These are phyloP conservation scores for Ptychoptera albimana DNA, from an alignment of 2,888 invertebrate genomes.

Conservation along the genomic window DNA sequence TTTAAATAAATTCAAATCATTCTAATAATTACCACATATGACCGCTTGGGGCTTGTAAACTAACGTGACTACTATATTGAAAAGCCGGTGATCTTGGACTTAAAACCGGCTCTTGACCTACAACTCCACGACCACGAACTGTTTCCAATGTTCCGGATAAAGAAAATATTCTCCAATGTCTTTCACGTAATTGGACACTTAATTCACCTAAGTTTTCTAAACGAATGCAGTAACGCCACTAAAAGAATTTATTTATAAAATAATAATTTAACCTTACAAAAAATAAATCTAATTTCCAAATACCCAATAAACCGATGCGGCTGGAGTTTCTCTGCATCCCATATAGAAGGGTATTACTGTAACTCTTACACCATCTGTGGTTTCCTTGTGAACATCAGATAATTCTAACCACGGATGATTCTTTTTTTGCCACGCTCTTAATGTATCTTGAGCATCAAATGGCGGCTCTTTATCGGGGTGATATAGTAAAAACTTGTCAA, in stretches of 20 bases:
- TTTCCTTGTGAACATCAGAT: conserved; percentile 93
- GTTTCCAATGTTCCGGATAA: conserved; percentile 87
- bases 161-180: conserved; percentile 98
- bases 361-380: conserved; percentile 88
- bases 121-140: conserved; percentile 80
- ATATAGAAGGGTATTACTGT: conserved; percentile 98
- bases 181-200: conserved; percentile 82
- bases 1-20: not conserved
- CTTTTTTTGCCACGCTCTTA: conserved; percentile 91
- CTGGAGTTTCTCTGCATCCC: conserved; percentile 85
- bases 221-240: conserved; percentile 95
- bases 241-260: conserved; percentile 2
- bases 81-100: conserved; percentile 82
- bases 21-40: conserved; percentile 37
- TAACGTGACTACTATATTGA: conserved; percentile 96
- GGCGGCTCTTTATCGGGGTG: conserved; percentile 69
- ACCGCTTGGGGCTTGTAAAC: conserved; percentile 90
- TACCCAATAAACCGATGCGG: conserved; percentile 77
- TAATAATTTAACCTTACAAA: not conserved
- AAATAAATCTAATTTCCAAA: no score
- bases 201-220: conserved; percentile 84
- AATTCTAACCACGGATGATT: conserved; percentile 95
- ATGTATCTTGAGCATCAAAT: conserved; percentile 74
- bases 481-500: conserved; percentile 83
- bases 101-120: conserved; percentile 93